Base-by-base conservation (phyloP, 2,113 vertebrate species). In the Bufo bufo region DNA sequence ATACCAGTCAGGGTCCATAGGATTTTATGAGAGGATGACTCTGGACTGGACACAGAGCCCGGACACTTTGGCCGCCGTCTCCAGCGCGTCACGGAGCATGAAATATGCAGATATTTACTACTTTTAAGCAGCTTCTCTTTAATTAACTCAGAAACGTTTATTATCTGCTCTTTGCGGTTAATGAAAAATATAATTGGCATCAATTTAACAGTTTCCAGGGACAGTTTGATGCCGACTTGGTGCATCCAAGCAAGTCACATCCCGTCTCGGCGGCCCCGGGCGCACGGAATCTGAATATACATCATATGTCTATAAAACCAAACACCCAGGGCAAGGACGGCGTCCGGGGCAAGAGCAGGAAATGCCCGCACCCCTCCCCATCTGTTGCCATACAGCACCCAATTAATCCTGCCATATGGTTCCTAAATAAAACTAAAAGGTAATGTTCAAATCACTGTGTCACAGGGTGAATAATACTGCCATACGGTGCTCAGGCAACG, bases 151-250 rank as follows among this genome's bases (percentile, higher is more conserved):
- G 33, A 14, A 12, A 43, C 47, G 20, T 75, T 75, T 75, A 75
- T 75, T 75, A 75, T 75, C 72, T 75, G 45, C 72, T 75, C 47
- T 75, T 75, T 50, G 47, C 72, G 49, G n/a, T 75, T 75, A 75
- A 75, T 75, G 47, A 75, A 75, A 50, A 75, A 49, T 17, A 75
- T 75, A 17, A 75, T 75, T 50, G 72, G 16, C 72, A 50, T 6
- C 72, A 11, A 10, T 75, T 75, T 49, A 19, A 7, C 72, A 19
- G 16, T 75, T 75, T 75, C 71, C 71, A 74, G 71, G 71, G 71
- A 74, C 16, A 12, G 72, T 75, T 50, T 50, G 72, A 8, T 75
- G 72, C 45, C 8, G 72, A 20, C 17, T 50, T 75, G 72, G 72
- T 75, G 72, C 72, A 49, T 50, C 17, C 14, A 50, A 50, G 72